Evolutionary conservation across 2,797 vertebrate genomes (phyloP), one percentile per base, ranked within the genome.

Genomic region (Parauchenoglanis punctatus): DNA sequence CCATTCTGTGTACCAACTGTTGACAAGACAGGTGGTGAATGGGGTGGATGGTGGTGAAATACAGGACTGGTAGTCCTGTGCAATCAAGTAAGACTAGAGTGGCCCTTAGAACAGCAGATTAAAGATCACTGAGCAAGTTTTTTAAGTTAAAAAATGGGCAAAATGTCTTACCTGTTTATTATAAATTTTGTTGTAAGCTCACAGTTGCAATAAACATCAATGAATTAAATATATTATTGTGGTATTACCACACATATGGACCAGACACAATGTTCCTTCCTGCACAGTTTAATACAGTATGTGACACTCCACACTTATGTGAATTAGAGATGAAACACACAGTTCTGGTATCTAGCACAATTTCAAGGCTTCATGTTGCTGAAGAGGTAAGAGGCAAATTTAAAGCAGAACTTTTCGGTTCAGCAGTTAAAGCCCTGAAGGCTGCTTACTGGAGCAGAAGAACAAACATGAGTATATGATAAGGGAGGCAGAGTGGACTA

Each of bases 41-140:
- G 17, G 52, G 77, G 31, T 54, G 49, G 70, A 18, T 65, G 25
- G 25, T 11, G 20, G 25, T 3, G 25, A 12, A 54, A 8, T 54
- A 54, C 13, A 18, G 54, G 83, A 90, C 90, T 90, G 93, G 92
- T 92, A 92, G 93, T 93, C 92, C 90, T 92, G 89, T 86, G 90
- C 49, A 93, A 92, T 94, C 89, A 94, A 93, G 94, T 93, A 94
- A 93, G 91, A 77, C 88, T 84, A 87, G 89, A 65, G 40, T 67
- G 63, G 73, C 28, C n/a, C 65, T 86, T 58, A 31, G 49, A 76
- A 25, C 12, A 40, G n/a, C n/a, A 65, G 17, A 18, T 40, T 5
- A 35, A 70, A 65, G 17, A 56, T 58, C 7, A 73, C 40, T 46
- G 23, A 49, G 3, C 11, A 73, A 4, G 5, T 13, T 25, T 35